Percentiles rank a stretch among this genome's conserved stretches.
Conservation (phyloP, 2,113 vertebrate genomes). For the Ctenodactylus gundi region DNA sequence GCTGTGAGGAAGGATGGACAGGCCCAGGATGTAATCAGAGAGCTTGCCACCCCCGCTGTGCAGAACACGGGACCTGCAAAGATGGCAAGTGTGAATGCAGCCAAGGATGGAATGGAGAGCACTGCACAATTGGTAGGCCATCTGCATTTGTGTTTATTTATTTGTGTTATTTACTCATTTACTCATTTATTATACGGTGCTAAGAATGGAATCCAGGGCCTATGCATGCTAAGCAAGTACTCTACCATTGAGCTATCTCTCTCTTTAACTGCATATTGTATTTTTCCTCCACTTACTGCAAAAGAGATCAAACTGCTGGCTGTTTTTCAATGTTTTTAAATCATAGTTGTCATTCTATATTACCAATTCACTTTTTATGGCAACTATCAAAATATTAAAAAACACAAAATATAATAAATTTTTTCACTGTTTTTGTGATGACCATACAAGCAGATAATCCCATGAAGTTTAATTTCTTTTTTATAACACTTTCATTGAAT, state of each 20-base stretch:
- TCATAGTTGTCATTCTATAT: constrained; percentile 15
- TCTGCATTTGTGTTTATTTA: background rate
- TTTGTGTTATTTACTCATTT: background rate
- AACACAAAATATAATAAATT: constrained; percentile 11
- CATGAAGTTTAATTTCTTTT: constrained; percentile 8
- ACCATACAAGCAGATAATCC: background rate
- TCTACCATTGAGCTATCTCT: background rate
- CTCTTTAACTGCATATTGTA: background rate
- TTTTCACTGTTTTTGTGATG: background rate
- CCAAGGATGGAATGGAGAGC: constrained; percentile 98
- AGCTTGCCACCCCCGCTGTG: constrained; percentile 95
- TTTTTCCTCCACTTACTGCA: background rate
- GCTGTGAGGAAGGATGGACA: constrained; percentile 97
- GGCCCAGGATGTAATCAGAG: constrained; percentile 93
- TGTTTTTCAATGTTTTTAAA: background rate
- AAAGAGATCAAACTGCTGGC: fast-evolving
- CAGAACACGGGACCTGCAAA: constrained; percentile 95
- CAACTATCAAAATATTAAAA: background rate
- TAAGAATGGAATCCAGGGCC: background rate
- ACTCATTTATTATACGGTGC: background rate
- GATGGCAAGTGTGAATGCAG: constrained; percentile 98
- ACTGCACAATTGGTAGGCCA: constrained; percentile 97
- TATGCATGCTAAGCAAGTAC: background rate
- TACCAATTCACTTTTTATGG: constrained; percentile 42
- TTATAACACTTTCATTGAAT: background rate